These are phyloP conservation scores for Morpho achilles DNA, from an alignment of 2,888 invertebrate genomes.

Conservation along the genomic window DNA sequence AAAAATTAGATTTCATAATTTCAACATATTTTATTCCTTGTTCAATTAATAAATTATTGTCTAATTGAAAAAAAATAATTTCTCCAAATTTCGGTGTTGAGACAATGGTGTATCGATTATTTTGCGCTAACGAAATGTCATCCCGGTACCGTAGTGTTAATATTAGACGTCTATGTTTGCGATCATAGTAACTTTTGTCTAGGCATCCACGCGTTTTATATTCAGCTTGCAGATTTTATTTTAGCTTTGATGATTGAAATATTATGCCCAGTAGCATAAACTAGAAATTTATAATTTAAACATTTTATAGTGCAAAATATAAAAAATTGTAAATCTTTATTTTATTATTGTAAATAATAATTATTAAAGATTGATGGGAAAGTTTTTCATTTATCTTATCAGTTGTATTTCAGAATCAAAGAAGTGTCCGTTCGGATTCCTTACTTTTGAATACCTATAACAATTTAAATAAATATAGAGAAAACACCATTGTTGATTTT, in stretches of 20 bases:
- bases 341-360: no score
- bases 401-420: no score
- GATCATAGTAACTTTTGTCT: constrained; percentile 73
- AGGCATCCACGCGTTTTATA: constrained; percentile 77
- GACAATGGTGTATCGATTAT: constrained; percentile 80
- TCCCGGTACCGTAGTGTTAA: constrained; percentile 75
- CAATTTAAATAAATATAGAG: background rate
- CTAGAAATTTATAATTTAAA: no score
- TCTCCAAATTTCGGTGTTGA: constrained; percentile 65
- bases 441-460: background rate
- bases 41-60: constrained; percentile 29
- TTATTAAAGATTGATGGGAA: no score
- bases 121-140: constrained; percentile 78
- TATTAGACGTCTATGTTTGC: constrained; percentile 77
- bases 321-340: no score
- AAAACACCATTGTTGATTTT: no score
- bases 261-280: constrained; percentile 35
- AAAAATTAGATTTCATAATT: constrained; percentile 26
- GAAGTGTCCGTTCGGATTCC: no score
- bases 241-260: constrained; percentile 71
- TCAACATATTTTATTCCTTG: constrained; percentile 8
- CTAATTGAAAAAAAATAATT: constrained; percentile 25
- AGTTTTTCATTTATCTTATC: no score
- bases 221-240: constrained; percentile 65
- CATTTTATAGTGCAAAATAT: no score